Evolutionary conservation across 2,888 invertebrate genomes (phyloP).

Genomic region (Netelia inedita): DNA sequence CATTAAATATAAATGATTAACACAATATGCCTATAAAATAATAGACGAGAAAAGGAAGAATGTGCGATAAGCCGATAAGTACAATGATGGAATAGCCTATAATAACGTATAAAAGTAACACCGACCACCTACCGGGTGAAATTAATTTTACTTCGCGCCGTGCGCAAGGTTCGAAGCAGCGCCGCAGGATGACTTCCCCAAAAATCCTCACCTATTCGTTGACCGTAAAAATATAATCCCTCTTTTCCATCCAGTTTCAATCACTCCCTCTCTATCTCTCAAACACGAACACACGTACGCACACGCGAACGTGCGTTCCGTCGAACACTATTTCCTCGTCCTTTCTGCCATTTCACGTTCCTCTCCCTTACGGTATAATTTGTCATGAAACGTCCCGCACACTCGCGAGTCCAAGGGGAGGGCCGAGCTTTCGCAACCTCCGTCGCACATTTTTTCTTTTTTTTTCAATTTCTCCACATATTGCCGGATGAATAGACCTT

Average conservation of each 20-base stretch:
- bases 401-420: conserved; percentile 46
- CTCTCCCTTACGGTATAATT: conserved; percentile 48
- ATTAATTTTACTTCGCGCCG: conserved; percentile 29
- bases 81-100: neutral
- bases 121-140: conserved; percentile 17
- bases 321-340: neutral
- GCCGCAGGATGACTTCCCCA: conserved; percentile 4
- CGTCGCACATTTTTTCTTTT: conserved; percentile 9
- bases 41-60: conserved; percentile 7
- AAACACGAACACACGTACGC: neutral
- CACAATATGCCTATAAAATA: no score
- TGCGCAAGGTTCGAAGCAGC: neutral
- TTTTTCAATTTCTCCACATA: conserved; percentile 58
- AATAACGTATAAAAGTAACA: conserved; percentile 3
- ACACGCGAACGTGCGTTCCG: neutral
- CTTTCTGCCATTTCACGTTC: conserved; percentile 24
- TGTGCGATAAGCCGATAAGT: no score
- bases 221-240: conserved; percentile 46
- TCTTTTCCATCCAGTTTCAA: neutral
- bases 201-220: conserved; percentile 48
- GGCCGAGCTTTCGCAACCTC: conserved; percentile 19
- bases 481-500: conserved; percentile 49
- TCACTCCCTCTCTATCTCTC: neutral
- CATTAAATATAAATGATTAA: no score
- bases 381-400: conserved; percentile 53